These are phyloP conservation scores for Stenotaenia linearis DNA, from an alignment of 2,888 invertebrate species.

Conservation along the genomic window DNA sequence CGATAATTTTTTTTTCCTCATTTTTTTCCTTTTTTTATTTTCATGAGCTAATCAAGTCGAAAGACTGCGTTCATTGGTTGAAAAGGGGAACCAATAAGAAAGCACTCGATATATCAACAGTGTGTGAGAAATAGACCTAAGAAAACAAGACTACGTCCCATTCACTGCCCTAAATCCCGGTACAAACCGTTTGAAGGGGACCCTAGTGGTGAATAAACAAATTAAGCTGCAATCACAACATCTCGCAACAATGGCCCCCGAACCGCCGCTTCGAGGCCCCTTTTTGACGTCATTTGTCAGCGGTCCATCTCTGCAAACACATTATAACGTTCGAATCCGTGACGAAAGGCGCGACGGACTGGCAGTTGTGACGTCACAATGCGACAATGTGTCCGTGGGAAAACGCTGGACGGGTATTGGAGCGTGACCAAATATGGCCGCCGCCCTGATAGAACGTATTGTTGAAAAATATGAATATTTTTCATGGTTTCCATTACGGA, in stretches of 20 bases:
- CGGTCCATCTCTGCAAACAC: background rate
- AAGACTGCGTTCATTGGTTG: background rate
- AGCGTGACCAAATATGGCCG: background rate
- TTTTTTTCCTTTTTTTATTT: background rate
- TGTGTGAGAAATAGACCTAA: constrained; percentile 1
- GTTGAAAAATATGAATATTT: background rate
- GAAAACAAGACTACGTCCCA: background rate
- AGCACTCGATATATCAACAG: constrained; percentile 5
- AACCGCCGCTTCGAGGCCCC: background rate
- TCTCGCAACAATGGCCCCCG: background rate
- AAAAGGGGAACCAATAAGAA: constrained; percentile 1
- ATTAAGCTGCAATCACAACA: background rate
- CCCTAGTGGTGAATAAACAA: constrained; percentile 9
- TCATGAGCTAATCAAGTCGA: background rate
- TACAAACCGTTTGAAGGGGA: background rate
- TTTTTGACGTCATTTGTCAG: background rate
- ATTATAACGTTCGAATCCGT: background rate
- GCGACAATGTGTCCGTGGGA: background rate
- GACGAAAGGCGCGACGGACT: background rate
- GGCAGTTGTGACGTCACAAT: constrained; percentile 9
- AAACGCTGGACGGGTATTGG: background rate
- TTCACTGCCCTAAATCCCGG: background rate
- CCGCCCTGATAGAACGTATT: background rate
- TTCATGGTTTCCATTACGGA: background rate
- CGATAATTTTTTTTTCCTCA: background rate